These are phyloP conservation scores for Elgonia sp. DNA, from an alignment of 2,888 invertebrate genomes.

Conservation along the genomic window DNA sequence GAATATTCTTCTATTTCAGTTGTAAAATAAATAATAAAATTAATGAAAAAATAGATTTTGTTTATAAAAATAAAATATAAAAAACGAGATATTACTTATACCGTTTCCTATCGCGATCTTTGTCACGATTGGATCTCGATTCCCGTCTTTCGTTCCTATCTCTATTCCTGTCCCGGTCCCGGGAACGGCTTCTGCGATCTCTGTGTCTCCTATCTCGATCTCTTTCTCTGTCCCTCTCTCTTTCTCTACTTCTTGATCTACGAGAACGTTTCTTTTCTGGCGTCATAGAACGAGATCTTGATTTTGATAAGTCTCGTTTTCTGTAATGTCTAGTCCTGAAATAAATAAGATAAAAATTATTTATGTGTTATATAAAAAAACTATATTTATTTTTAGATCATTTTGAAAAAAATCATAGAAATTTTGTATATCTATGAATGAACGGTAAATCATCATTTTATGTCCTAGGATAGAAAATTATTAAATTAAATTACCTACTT, in stretches of 20 bases:
- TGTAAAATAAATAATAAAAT: too few relatives aligned
- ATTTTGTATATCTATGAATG: too few relatives aligned
- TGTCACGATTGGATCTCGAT: conserved; percentile 58
- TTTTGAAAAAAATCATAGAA: too few relatives aligned
- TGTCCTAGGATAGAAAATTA: too few relatives aligned
- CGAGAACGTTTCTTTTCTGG: conserved; percentile 89
- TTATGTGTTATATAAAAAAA: too few relatives aligned
- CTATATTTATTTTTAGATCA: too few relatives aligned
- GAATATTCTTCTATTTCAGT: too few relatives aligned
- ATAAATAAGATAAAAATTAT: conserved; percentile 36
- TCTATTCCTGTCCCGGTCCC: conserved; percentile 88
- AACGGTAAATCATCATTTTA: too few relatives aligned
- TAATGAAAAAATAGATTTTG: not conserved
- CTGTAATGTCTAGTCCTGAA: conserved; percentile 87
- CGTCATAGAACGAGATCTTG: conserved; percentile 89
- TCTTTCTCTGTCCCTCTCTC: conserved; percentile 88
- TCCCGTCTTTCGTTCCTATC: conserved; percentile 88
- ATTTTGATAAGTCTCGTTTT: conserved; percentile 88
- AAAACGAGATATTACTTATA: conserved; percentile 76
- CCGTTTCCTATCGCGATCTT: conserved; percentile 87
- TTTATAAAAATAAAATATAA: not conserved
- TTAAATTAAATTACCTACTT: too few relatives aligned
- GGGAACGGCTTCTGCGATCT: conserved; percentile 89
- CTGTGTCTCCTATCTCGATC: conserved; percentile 89
- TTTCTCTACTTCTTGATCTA: conserved; percentile 89